Base-by-base conservation (phyloP, 2,888 invertebrate genomes). In the Dryocosmus kuriphilus region DNA sequence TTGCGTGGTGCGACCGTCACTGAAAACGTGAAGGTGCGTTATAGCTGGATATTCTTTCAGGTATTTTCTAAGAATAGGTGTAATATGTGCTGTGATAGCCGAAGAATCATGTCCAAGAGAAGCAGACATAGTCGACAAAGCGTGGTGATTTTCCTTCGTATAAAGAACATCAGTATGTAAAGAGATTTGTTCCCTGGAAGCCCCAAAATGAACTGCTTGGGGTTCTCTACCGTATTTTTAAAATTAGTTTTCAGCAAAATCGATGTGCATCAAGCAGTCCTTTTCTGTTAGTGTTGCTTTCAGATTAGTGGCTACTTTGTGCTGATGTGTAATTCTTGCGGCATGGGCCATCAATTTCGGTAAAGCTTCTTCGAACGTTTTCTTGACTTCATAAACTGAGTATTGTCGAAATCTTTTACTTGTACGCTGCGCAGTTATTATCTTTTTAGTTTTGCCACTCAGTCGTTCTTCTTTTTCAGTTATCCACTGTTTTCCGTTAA, bases 21-120 rank as follows among this genome's bases (percentile, higher is more conserved):
- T 65, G 1, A 76, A 32, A 32, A 63, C 30, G 32, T n/a, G n/a
- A n/a, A n/a, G n/a, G n/a, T n/a, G n/a, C n/a, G n/a, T n/a, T n/a
- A n/a, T n/a, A n/a, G n/a, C n/a, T n/a, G n/a, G n/a, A n/a, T n/a
- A n/a, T n/a, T n/a, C n/a, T n/a, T n/a, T n/a, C n/a, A n/a, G n/a
- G n/a, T n/a, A n/a, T n/a, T n/a, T n/a, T n/a, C n/a, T n/a, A n/a
- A n/a, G n/a, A n/a, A n/a, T n/a, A n/a, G n/a, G n/a, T n/a, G n/a
- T n/a, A 38, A 75, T 24, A 22, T 75, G 75, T 16, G 46, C 65
- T 30, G 75, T 65, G 46, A 74, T 75, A 41, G 60, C 77, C n/a
- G 77, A 62, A 35, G 67, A 57, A 75, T 78, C 75, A 24, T 78
- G 75, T 22, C 65, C 55, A 24, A 74, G 41, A 51, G 74, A 65